Evolutionary conservation across 2,113 vertebrate species (phyloP), one percentile per base, ranked within the genome.

Genomic region (Nematolebias whitei): DNA sequence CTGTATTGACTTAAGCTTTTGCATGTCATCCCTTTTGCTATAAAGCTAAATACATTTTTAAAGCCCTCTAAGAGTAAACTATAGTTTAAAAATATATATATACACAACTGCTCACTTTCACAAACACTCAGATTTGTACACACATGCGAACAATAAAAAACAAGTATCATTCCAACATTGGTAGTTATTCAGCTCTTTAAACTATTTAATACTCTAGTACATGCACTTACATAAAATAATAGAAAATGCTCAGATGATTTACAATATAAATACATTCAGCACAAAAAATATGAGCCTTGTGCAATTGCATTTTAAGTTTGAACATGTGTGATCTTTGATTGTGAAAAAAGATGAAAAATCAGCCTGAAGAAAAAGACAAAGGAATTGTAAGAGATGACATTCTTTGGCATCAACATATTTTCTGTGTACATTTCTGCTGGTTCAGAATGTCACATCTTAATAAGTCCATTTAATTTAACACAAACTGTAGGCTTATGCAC

Each of bases 221-320:
- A 91, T 92, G 90, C 90, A 13, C 52, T 75, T 70, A 71, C 91
- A 87, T 82, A 88, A n/a, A 92, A 91, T 87, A 82, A 90, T 87
- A 89, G 56, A 90, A 90, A 86, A 87, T 69, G 53, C 68, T 75
- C 56, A 69, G 41, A 74, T 73, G 76, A 48, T 74, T 85, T 79
- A 89, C 72, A 87, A 70, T 88, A 85, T 55, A 89, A 91, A 91
- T 40, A 63, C 78, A 80, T 84, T 82, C 73, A 77, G 64, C 86
- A 90, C 83, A 88, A 79, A 79, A 63, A 82, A 62, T 74, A 41
- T 73, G 47, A 38, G 51, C 53, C 49, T 82, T 90, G 82, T 87
- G 90, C 85, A 90, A 84, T 75, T 71, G 47, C 59, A 63, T 82
- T 78, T 59, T 54, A 43, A 76, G 50, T 66, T 43, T 78, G 32